A percentile compares a stretch with the other conserved stretches of the same genome.
Evolutionary conservation across 1,140 invertebrate genomes (phyloP).

Genomic region (Drosophila nikananu): DNA sequence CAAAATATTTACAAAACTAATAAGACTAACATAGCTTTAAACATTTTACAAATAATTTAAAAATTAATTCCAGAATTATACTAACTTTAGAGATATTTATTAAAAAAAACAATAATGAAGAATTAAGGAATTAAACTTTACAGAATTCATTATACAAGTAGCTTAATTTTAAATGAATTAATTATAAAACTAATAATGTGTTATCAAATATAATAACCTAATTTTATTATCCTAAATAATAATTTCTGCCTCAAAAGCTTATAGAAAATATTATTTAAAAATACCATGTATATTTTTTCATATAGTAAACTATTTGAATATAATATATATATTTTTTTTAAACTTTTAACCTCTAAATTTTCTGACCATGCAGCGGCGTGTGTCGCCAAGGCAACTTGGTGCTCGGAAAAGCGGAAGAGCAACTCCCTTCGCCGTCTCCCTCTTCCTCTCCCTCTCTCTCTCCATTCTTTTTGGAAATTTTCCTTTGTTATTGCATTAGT

Average conservation of each 20-base stretch:
- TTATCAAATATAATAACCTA: background rate
- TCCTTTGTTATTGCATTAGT: slow-evolving; percentile 72
- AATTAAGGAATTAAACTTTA: too few species aligned
- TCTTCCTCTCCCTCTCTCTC: background rate
- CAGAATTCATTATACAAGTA: too few species aligned
- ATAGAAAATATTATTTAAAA: background rate
- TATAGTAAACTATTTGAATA: background rate
- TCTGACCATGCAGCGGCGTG: background rate
- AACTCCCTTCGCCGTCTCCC: slow-evolving; percentile 26
- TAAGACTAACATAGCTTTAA: too few species aligned
- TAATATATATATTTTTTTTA: too few species aligned
- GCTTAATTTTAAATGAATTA: too few species aligned
- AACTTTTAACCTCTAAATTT: too few species aligned
- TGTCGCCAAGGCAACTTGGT: slow-evolving; percentile 32
- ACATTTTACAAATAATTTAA: too few species aligned
- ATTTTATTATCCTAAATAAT: too few species aligned
- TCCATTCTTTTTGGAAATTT: slow-evolving; percentile 42
- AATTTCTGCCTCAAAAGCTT: too few species aligned
- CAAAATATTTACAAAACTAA: too few species aligned
- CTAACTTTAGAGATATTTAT: background rate
- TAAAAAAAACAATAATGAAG: background rate
- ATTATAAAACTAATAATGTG: too few species aligned
- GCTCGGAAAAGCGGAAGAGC: slow-evolving; percentile 26
- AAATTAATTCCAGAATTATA: too few species aligned
- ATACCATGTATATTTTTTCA: background rate